phyloP scores from a whole-genome alignment of 1,140 invertebrate genomes.

The Stenopsyche tienmushanensis region DNA sequence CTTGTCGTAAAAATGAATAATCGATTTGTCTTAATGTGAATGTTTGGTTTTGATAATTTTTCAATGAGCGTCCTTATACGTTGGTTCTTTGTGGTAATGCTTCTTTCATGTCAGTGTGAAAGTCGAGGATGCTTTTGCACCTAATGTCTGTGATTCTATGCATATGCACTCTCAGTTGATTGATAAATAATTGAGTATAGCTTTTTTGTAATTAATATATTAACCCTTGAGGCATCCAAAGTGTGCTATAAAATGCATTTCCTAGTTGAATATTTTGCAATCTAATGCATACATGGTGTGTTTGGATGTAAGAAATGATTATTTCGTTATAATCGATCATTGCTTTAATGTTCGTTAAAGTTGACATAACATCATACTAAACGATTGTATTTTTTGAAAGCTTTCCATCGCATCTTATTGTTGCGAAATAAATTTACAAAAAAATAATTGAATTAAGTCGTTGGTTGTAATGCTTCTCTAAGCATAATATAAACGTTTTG shows the following conservation, averaged over 20 bases:
- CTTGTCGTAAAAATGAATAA: background rate
- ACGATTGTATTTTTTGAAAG: no score
- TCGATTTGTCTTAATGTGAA: conserved; percentile 9
- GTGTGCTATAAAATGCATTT: background rate
- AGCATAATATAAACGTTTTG: no score
- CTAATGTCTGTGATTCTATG: background rate
- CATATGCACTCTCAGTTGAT: background rate
- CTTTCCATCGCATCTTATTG: no score
- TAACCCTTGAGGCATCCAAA: background rate
- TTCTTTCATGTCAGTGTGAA: background rate
- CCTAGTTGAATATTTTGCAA: background rate
- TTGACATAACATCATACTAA: no score
- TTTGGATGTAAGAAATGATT: no score
- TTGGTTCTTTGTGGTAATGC: no score
- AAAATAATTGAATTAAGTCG: no score
- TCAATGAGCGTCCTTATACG: no score
- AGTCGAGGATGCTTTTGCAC: background rate
- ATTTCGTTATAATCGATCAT: no score
- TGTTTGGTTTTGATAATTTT: background rate
- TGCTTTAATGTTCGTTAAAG: no score
- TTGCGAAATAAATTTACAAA: no score
- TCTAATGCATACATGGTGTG: background rate
- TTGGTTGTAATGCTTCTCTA: no score
- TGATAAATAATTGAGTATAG: background rate
- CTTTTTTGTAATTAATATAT: background rate